Conservation (phyloP, 2,888 invertebrate species). For the Metopia argyrocephala region DNA sequence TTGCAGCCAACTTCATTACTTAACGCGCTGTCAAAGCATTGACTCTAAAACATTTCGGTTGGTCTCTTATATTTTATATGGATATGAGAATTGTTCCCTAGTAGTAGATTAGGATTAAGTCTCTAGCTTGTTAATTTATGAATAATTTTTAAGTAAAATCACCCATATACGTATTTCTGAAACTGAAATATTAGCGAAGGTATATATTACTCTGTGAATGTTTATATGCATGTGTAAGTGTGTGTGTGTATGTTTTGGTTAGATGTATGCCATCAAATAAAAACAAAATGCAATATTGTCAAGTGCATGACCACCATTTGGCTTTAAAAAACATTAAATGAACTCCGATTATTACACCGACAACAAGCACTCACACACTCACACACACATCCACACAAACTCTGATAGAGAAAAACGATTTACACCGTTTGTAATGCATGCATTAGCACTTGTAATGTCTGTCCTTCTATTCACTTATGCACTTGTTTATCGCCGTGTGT, state of each 20-base stretch:
- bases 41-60: no score
- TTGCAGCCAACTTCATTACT: no score
- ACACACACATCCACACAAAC: neutral
- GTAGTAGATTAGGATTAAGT: no score
- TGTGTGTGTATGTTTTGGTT: conserved; percentile 2
- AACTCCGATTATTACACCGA: conserved; percentile 43
- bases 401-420: neutral
- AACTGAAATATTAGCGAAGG: no score
- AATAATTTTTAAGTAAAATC: neutral
- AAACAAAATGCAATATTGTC: conserved; percentile 52
- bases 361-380: neutral
- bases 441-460: conserved; percentile 40
- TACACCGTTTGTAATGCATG: conserved; percentile 18
- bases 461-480: neutral
- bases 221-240: neutral
- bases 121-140: neutral
- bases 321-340: conserved; percentile 51
- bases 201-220: neutral
- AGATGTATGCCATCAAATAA: neutral
- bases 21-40: no score
- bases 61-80: no score
- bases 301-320: conserved; percentile 64
- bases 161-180: no score
- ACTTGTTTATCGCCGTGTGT: neutral
- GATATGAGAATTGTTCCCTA: no score